These are phyloP conservation scores for Karalla daura DNA, from an alignment of 2,797 vertebrate genomes.

Conservation along the genomic window DNA sequence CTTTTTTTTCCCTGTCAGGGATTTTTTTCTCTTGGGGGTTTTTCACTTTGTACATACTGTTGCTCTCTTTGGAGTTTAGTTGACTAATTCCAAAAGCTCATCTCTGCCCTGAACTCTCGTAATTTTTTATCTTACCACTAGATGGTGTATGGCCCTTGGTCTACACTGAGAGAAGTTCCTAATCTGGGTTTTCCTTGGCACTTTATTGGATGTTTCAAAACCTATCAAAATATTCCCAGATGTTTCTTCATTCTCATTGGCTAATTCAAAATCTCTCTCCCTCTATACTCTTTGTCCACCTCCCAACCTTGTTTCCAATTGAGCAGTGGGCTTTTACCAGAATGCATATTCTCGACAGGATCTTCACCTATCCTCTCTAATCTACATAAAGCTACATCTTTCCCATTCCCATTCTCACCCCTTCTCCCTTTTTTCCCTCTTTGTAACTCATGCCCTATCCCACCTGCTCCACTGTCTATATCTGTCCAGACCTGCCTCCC, in stretches of 20 bases:
- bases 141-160: constrained; percentile 53
- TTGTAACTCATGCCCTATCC: constrained; percentile 12
- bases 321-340: constrained; percentile 72
- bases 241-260: constrained; percentile 44
- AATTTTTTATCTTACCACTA: constrained; percentile 66
- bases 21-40: no score
- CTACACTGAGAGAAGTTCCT: constrained; percentile 36
- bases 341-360: constrained; percentile 79
- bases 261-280: constrained; percentile 52
- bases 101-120: constrained; percentile 20
- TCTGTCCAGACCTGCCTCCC: constrained; percentile 60
- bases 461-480: constrained; percentile 43
- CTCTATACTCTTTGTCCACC: constrained; percentile 26
- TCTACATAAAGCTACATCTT: constrained; percentile 75
- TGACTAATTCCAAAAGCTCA: not conserved
- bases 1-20: no score
- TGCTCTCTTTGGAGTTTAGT: not conserved
- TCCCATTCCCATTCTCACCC: constrained; percentile 54
- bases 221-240: constrained; percentile 56
- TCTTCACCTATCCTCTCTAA: constrained; percentile 85
- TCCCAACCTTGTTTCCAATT: constrained; percentile 73
- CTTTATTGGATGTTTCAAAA: constrained; percentile 74
- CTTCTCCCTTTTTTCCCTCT: constrained; percentile 45
- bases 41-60: no score
- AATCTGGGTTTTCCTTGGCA: constrained; percentile 64